Evolutionary conservation across 2,888 invertebrate genomes (phyloP).

Genomic region (Pycnomerus fuliginosus): DNA sequence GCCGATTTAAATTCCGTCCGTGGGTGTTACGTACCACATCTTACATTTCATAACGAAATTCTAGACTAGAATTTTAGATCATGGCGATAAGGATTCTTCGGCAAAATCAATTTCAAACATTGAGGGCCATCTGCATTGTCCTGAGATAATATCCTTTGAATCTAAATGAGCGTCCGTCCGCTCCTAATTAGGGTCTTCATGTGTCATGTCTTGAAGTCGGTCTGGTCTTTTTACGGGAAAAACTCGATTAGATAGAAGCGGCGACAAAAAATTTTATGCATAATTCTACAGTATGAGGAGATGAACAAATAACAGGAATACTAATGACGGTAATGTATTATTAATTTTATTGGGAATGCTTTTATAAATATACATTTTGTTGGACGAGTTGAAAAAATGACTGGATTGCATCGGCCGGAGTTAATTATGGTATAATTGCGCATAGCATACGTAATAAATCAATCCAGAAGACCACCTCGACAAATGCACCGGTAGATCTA

Average conservation of each 20-base stretch:
- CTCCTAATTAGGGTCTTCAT: conserved; percentile 24
- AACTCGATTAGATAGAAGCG: conserved; percentile 23
- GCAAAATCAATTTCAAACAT: too few relatives aligned
- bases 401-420: conserved; percentile 11
- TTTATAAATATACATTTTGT: conserved; percentile 5
- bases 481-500: conserved; percentile 24
- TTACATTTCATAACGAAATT: too few relatives aligned
- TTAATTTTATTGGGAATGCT: conserved; percentile 13
- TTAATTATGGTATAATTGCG: conserved; percentile 37
- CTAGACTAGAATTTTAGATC: too few relatives aligned
- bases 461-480: conserved; percentile 33
- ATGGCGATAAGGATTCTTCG: too few relatives aligned
- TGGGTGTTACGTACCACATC: too few relatives aligned
- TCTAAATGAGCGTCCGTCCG: conserved; percentile 21
- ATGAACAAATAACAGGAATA: conserved; percentile 17
- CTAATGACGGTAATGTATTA: conserved; percentile 16
- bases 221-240: conserved; percentile 15
- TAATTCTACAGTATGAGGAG: conserved; percentile 15
- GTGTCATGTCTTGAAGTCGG: conserved; percentile 21
- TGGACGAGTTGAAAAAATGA: conserved; percentile 2
- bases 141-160: conserved; percentile 18
- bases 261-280: conserved; percentile 14
- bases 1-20: too few relatives aligned
- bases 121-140: too few relatives aligned
- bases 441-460: conserved; percentile 35